Conservation (phyloP, 2,888 invertebrate genomes). For the Diploptera punctata region DNA sequence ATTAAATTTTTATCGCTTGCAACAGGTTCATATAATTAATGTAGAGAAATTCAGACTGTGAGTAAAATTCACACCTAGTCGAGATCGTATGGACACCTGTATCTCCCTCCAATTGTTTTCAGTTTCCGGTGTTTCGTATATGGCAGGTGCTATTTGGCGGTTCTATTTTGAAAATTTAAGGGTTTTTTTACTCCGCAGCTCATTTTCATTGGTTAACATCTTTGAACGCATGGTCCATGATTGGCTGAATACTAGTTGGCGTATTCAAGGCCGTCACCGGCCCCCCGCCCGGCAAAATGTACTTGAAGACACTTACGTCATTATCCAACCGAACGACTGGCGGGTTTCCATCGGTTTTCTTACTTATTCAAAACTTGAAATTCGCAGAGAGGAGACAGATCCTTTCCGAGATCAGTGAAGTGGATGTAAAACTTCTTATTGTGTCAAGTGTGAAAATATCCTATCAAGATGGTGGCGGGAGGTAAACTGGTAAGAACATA, state of each 20-base stretch:
- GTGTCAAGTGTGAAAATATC: background rate
- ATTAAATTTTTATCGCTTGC: no score
- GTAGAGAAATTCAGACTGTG: no score
- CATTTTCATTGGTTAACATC: background rate
- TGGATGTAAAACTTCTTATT: background rate
- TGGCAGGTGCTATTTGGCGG: slow-evolving; percentile 14
- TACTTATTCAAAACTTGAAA: background rate
- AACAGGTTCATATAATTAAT: no score
- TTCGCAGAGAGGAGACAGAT: background rate
- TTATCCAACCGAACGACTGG: background rate
- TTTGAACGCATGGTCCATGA: background rate
- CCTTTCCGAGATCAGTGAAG: background rate
- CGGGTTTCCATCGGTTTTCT: background rate
- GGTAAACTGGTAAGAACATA: slow-evolving; percentile 30
- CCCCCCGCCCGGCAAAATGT: background rate
- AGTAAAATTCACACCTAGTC: no score
- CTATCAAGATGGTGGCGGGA: slow-evolving; percentile 29
- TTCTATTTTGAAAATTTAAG: background rate
- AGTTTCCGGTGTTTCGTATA: background rate
- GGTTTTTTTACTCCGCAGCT: background rate
- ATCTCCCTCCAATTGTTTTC: background rate
- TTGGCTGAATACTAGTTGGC: background rate
- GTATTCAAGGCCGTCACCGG: background rate
- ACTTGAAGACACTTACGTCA: slow-evolving; percentile 6
- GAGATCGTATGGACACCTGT: no score